Evolutionary conservation across 1,140 invertebrate species (phyloP), one percentile per base, ranked within the genome.

Genomic region (Monochamus saltuarius): DNA sequence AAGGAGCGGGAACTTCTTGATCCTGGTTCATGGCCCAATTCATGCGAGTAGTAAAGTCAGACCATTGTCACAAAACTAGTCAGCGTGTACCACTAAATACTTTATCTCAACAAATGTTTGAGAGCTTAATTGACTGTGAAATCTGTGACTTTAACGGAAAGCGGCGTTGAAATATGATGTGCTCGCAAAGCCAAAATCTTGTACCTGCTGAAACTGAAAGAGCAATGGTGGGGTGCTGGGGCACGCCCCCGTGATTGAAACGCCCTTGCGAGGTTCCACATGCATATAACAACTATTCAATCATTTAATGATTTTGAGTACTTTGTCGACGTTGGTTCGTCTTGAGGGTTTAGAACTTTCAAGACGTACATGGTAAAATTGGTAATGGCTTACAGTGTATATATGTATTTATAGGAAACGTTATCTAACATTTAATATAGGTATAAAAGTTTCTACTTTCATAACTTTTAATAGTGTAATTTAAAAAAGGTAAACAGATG

Each of bases 1-100:
- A 61, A 49, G 65, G 59, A 35, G 68, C 53, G 35, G 74, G 72
- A 65, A 73, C 73, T 67, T 75, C 71, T 64, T 75, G 74, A 61
- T 75, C 73, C 56, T 71, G 68, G 62, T 72, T 73, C 72, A 74
- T 75, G 35, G 56, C 65, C 65, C 43, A 29, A 42, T 46, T 45
- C 38, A 36, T 16, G 16, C 36, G 17, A 45, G 50, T 35, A 14
- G 35, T 45, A 45, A 13, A 56, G 17, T 35, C 40, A 36, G 17
- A 29, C 38, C 34, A 42, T 10, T 45, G 10, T 19, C 51, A 19
- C 51, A 16, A 40, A 53, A 38, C 39, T 38, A 17, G 14, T 19
- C 45, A 16, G 4, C 29, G 17, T 1, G 29, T 29, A 29, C 19
- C 16, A 29, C 0, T 10, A 47, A 19, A 47, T 22, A 47, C 11